Evolutionary conservation across 2,888 invertebrate species (phyloP), one percentile per base, ranked within the genome.

Genomic region (Eristalis pertinax): DNA sequence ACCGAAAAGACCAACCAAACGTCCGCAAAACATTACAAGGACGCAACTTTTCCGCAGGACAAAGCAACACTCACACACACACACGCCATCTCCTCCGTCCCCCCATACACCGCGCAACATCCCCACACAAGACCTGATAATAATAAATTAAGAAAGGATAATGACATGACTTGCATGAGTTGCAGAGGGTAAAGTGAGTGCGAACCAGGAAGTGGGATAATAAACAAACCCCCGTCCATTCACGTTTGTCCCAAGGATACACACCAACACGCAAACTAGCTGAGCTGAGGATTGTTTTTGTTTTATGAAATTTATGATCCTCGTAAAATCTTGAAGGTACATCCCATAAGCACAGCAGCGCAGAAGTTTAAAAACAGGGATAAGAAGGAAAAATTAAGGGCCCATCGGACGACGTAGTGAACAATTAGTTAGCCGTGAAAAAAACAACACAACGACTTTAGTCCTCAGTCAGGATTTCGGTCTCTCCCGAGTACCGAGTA

Each of bases 71-170:
- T n/a, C 41, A 76, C 65, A 73, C 79, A 73, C 11, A 11, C 58
- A 58, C 26, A 26, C 60, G 80, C 65, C 56, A 50, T 60, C 32
- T 35, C 19, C 13, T n/a, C n/a, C n/a, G n/a, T n/a, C n/a, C n/a
- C n/a, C n/a, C n/a, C n/a, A n/a, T n/a, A n/a, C n/a, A n/a, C n/a
- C n/a, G n/a, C n/a, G n/a, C n/a, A n/a, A n/a, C n/a, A n/a, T n/a
- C n/a, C 26, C 32, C 65, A 77, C 70, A 78, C 4, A 56, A 22
- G 69, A 62, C 68, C 24, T 60, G 82, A 82, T 82, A 82, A 87
- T 87, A 83, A 87, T 87, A 87, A 87, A 87, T 87, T 87, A 87
- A 80, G 84, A 87, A 50, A 80, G 87, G 87, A 87, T 87, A 87
- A 87, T 80, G 79, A 87, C 79, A 84, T 58, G 84, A 83, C 79